Evolutionary conservation across 2,888 invertebrate genomes (phyloP), one percentile per base, ranked within the genome.

Genomic region (Leptopilina syphax): DNA sequence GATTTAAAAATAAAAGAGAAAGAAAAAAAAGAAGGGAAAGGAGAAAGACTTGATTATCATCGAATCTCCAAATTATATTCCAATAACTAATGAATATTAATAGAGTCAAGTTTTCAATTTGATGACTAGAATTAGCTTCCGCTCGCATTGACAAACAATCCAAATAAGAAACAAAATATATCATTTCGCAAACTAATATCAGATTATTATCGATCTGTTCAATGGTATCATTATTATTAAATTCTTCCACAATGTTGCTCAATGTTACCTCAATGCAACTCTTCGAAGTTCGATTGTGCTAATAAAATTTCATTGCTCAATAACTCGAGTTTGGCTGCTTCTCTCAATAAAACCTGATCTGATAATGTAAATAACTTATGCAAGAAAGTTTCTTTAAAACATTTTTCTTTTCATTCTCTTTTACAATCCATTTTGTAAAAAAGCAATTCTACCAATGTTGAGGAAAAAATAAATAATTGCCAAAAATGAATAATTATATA

Each of bases 271-370:
- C 34, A 34, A 34, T 34, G 73, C 57, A 73, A 57, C 73, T 50
- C 34, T 73, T 73, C 9, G 34, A 8, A 60, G 57, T 34, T 10
- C 34, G 57, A 34, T 34, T 73, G 73, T 73, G 73, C 73, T 41
- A 57, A 73, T 73, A 73, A 73, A 73, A 73, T 73, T 34, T 57
- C 50, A 34, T 73, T 73, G 73, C 34, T 34, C 57, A 73, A 73
- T 13, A 54, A 73, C 13, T 27, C 73, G 57, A 57, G 34, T 57
- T 27, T 73, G 70, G 54, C n/a, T 34, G 73, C 57, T 73, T 27
- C 73, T 73, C 57, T 60, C 41, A 60, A 44, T 44, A 27, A 73
- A 50, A 73, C 10, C 34, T 47, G 77, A 73, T 65, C 65, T 60
- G 65, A 79, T 65, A 63, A 79, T 54, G 77, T 70, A 47, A 9